Evolutionary conservation across 2,888 invertebrate species (phyloP), one percentile per base, ranked within the genome.

Genomic region (Synanthedon myopaeformis): DNA sequence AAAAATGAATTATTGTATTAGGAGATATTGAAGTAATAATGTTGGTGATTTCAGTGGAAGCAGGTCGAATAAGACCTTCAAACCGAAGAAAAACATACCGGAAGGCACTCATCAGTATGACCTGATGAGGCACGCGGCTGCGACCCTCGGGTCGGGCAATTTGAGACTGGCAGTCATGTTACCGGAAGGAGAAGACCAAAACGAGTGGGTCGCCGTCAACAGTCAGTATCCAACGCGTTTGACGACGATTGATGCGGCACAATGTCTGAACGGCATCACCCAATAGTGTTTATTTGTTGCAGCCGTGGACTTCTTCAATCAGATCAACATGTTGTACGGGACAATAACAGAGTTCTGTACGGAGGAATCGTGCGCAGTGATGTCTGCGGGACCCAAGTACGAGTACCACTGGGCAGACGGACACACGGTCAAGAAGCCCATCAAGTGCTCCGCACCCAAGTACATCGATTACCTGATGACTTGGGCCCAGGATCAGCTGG

Each of bases 371-470:
- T 99, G 97, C 83, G 94, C 96, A 10, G 97, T 99, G 65, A 99
- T 99, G 99, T 98, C 97, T 10, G 99, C 99, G 12, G 99, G 99
- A 49, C 98, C 98, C 59, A 98, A 98, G 87, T 98, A 99, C 77
- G 99, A 99, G 87, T 99, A 99, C 86, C 98, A 98, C 84, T 99
- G 99, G 99, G 99, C 99, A 0, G 98, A 99, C 84, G 98, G 98
- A 0, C 96, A 96, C 72, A 97, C 97, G 0, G 97, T 98, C 28
- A 97, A 99, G 82, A 99, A 99, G 79, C 98, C 98, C 49, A 98
- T 99, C 69, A 98, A 98, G 88, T 99, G 98, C 89, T 98, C 98
- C 51, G 99, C 98, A 54, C 98, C 98, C 53, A 97, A 98, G 84
- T 99, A 99, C 84, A 99, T 99, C 66, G 99, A 99, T 87, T 99